phyloP scores from a whole-genome alignment of 2,888 invertebrate genomes.

The Icerya purchasi region DNA sequence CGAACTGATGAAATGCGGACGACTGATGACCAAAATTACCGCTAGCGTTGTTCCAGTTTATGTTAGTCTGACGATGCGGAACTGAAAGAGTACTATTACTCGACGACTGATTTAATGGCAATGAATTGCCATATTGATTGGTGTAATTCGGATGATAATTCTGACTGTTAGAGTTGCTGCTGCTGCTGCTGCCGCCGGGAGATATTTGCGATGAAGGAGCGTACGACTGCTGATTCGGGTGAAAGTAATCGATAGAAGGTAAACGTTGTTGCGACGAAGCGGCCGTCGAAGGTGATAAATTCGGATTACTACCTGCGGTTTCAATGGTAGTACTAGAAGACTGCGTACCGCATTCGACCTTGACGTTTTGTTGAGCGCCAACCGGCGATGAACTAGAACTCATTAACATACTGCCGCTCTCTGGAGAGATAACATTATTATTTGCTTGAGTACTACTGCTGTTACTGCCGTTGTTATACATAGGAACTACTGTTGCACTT shows the following conservation, averaged over 20 bases:
- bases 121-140: background rate
- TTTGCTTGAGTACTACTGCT: too few species aligned
- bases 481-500: too few species aligned
- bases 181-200: background rate
- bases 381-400: too few species aligned
- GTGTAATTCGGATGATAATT: too few species aligned
- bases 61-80: too few species aligned
- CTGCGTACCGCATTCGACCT: background rate
- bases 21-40: background rate
- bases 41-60: background rate
- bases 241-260: conserved; percentile 8
- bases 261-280: background rate
- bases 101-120: background rate
- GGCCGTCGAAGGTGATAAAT: background rate
- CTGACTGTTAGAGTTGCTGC: background rate
- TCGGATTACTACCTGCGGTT: background rate
- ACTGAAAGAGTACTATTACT: too few species aligned
- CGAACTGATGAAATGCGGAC: background rate
- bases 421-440: too few species aligned
- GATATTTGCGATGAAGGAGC: background rate
- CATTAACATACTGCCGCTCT: too few species aligned
- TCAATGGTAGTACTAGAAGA: background rate
- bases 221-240: conserved; percentile 3
- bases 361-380: background rate
- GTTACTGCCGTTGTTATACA: too few species aligned